Conservation (phyloP, 2,113 vertebrate species). For the Otis tarda region DNA sequence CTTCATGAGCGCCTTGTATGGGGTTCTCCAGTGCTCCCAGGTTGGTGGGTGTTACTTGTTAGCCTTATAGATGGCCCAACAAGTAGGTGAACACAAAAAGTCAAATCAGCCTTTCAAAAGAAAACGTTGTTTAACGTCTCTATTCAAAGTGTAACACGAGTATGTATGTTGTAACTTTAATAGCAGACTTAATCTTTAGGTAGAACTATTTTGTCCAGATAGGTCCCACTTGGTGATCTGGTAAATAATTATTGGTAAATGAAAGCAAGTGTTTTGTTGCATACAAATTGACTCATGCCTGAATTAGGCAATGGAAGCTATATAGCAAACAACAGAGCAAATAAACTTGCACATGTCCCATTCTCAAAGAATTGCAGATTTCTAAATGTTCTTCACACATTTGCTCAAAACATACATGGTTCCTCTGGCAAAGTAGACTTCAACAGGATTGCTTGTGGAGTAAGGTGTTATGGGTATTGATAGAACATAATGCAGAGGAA, state of each 20-base stretch:
- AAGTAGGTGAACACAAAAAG: neutral
- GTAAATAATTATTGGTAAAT: neutral
- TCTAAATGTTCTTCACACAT: neutral
- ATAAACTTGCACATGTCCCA: neutral
- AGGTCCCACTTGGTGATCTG: neutral
- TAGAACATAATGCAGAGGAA: neutral
- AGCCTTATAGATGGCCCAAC: neutral
- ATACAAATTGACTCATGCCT: neutral
- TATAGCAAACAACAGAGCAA: neutral
- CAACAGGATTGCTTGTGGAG: neutral
- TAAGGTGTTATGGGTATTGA: neutral
- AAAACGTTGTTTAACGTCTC: neutral
- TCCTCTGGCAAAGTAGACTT: neutral
- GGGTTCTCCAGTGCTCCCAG: neutral
- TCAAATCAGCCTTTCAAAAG: neutral
- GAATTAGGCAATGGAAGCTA: neutral
- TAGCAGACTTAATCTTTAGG: neutral
- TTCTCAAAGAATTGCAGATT: neutral
- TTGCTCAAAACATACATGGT: neutral
- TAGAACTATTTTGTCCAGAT: neutral
- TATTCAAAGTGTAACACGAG: neutral
- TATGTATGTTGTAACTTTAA: neutral
- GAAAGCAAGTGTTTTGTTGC: neutral
- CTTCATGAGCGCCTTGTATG: neutral
- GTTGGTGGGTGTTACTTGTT: neutral